Evolutionary conservation across 1,140 invertebrate genomes (phyloP).

Genomic region (Drosophila busckii): DNA sequence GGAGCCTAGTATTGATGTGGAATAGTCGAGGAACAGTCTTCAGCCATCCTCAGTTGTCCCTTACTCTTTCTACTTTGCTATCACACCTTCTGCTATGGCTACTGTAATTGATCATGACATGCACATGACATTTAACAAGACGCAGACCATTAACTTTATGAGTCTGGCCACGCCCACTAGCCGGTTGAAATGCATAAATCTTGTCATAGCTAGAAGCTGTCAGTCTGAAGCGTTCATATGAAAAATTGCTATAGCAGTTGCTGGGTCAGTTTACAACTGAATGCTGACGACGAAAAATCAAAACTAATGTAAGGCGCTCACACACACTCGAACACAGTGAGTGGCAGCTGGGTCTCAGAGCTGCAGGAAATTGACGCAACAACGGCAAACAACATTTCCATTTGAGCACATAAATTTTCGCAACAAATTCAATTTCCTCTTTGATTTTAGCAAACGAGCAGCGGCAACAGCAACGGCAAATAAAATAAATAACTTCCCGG

Average conservation of each 20-base stretch:
- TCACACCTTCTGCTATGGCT: no score
- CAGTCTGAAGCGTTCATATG: conserved; percentile 51
- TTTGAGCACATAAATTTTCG: conserved; percentile 71
- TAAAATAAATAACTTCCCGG: conserved; percentile 74
- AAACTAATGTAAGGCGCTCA: conserved; percentile 63
- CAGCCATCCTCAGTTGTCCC: no score
- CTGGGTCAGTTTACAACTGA: conserved; percentile 26
- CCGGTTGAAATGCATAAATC: conserved; percentile 62
- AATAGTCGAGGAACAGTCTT: no score
- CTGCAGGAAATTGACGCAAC: conserved; percentile 64
- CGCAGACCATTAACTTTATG: conserved; percentile 61
- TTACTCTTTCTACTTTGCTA: no score
- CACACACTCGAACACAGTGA: no score
- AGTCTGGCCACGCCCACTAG: conserved; percentile 41
- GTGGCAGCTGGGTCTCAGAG: conserved; percentile 18
- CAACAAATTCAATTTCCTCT: conserved; percentile 77
- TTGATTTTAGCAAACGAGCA: conserved; percentile 73
- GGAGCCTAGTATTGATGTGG: no score
- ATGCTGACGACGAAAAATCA: conserved; percentile 33
- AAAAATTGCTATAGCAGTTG: conserved; percentile 46
- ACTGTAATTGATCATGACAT: conserved; percentile 48
- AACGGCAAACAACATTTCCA: conserved; percentile 72
- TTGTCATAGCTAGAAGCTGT: conserved; percentile 36
- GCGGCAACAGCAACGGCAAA: conserved; percentile 46
- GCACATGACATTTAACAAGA: conserved; percentile 55